Conservation (phyloP, 2,888 invertebrate genomes). For the Lithophane socia region DNA sequence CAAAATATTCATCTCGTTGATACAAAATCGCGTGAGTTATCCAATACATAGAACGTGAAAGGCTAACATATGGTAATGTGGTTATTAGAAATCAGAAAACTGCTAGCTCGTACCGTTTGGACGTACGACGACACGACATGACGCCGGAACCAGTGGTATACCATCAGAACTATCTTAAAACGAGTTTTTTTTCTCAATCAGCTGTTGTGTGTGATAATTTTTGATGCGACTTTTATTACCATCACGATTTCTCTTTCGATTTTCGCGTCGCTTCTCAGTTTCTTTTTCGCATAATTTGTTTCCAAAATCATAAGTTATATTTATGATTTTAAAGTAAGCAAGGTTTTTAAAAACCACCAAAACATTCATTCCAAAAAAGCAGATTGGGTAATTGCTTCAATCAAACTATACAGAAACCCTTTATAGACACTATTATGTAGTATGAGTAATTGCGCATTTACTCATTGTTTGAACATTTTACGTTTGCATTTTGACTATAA, state of each 20-base stretch:
- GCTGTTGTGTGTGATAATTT: conserved; percentile 66
- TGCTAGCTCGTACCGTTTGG: conserved; percentile 72
- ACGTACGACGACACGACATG: conserved; percentile 64
- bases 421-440: background rate
- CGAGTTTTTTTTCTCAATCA: conserved; percentile 63
- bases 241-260: conserved; percentile 60
- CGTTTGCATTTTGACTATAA: background rate
- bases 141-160: conserved; percentile 71
- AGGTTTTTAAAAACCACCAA: background rate
- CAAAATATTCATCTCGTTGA: conserved; percentile 39
- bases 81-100: conserved; percentile 86
- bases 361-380: background rate
- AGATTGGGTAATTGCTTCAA: background rate
- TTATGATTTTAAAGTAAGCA: background rate
- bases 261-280: conserved; percentile 50
- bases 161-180: conserved; percentile 63
- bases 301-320: background rate
- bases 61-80: conserved; percentile 86
- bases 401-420: background rate
- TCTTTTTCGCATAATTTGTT: conserved; percentile 31
- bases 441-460: conserved; percentile 8
- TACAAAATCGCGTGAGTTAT: conserved; percentile 78
- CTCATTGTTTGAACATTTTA: conserved; percentile 6
- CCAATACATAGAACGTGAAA: conserved; percentile 83
- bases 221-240: conserved; percentile 32